A percentile compares a stretch with the other conserved stretches of the same genome.
phyloP scores from a whole-genome alignment of 92 coral and sea anemone genomes.

The Virgularia gustaviana region DNA sequence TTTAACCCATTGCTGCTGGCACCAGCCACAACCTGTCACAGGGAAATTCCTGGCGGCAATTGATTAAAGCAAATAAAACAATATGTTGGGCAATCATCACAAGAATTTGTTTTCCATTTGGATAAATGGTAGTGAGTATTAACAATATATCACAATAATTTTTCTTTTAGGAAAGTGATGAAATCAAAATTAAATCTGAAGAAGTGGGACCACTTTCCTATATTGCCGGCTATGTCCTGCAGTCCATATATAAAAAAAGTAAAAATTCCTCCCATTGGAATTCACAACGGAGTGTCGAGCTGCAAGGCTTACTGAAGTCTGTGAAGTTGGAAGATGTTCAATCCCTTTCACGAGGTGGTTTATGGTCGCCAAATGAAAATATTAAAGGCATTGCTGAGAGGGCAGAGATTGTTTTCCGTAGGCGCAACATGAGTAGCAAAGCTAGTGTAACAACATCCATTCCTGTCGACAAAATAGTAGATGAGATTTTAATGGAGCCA shows the following conservation, averaged over 20 bases:
- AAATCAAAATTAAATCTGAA: neutral
- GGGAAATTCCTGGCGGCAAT: too few species aligned
- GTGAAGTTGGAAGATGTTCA: slow-evolving; percentile 43
- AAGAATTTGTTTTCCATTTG: too few species aligned
- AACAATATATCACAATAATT: too few species aligned
- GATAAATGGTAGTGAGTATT: too few species aligned
- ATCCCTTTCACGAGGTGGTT: slow-evolving; percentile 49
- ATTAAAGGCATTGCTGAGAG: neutral
- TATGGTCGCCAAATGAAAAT: slow-evolving; percentile 36
- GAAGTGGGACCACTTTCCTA: slow-evolving; percentile 41
- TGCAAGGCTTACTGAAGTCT: slow-evolving; percentile 47
- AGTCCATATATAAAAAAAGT: slow-evolving; percentile 43
- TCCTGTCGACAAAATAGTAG: neutral
- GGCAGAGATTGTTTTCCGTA: neutral
- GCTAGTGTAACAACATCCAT: neutral
- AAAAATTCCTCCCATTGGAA: slow-evolving; percentile 11
- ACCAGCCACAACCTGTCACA: too few species aligned
- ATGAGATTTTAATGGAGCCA: slow-evolving; percentile 3
- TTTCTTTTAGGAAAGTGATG: neutral
- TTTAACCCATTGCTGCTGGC: too few species aligned
- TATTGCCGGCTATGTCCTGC: slow-evolving; percentile 60
- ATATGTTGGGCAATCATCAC: too few species aligned
- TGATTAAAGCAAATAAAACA: too few species aligned
- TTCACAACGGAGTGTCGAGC: neutral
- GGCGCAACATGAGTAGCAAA: neutral